phyloP scores from a whole-genome alignment of 1,140 invertebrate species.

The Halesus radiatus region DNA sequence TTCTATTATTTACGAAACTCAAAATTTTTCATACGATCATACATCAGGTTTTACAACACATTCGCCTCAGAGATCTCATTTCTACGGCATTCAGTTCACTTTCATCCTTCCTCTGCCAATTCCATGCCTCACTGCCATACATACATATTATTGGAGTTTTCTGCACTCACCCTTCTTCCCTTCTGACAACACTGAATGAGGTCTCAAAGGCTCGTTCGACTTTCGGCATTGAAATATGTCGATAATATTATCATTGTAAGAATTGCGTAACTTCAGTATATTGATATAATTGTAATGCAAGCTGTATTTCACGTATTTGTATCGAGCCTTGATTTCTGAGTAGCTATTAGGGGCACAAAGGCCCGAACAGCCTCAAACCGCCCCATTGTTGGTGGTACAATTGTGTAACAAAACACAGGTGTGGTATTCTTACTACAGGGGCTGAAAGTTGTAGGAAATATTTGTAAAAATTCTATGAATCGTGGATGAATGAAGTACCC shows the following conservation, averaged over 20 bases:
- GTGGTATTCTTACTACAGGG: constrained; percentile 17
- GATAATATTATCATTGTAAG: not conserved
- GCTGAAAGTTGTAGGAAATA: not conserved
- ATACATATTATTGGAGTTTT: too few relatives aligned
- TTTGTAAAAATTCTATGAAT: not conserved
- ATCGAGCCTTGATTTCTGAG: constrained; percentile 36
- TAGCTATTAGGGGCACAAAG: constrained; percentile 28
- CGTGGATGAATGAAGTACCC: not conserved
- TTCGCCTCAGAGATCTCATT: too few relatives aligned
- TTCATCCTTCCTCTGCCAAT: too few relatives aligned
- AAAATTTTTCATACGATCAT: too few relatives aligned
- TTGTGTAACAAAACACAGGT: constrained; percentile 14
- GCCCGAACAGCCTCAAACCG: constrained; percentile 16
- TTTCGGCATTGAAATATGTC: not conserved
- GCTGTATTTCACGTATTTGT: not conserved
- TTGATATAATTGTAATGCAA: not conserved
- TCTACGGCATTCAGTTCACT: too few relatives aligned
- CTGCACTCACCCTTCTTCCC: too few relatives aligned
- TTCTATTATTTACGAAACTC: too few relatives aligned
- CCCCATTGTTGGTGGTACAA: not conserved
- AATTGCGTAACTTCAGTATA: not conserved
- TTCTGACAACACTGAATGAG: too few relatives aligned
- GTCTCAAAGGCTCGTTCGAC: not conserved
- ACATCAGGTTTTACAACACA: too few relatives aligned
- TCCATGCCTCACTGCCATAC: too few relatives aligned